Evolutionary conservation across 92 coral and sea anemone species (phyloP), one percentile per base, ranked within the genome.

Genomic region (Parazoanthus atlanticus): DNA sequence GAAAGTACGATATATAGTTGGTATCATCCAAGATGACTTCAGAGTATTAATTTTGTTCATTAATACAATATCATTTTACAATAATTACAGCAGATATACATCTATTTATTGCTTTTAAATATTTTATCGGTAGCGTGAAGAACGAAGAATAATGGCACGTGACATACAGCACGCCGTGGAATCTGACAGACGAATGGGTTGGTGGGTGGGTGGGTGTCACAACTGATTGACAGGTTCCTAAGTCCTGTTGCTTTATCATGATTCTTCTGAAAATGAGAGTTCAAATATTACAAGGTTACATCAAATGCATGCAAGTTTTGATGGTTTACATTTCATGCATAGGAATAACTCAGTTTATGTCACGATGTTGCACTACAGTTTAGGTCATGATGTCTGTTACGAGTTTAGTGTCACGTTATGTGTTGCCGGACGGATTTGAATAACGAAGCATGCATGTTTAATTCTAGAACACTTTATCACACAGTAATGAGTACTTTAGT

Each of bases 211-310:
- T 70, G 87, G 65, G 78, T 84, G 87, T 69, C 87, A 84, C 46
- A 40, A 84, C 76, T 82, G 86, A 84, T 84, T 84, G 87, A 84
- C 76, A 69, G 87, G 87, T 69, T 70, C 78, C 76, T 29, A 41
- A 84, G 8, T 69, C 78, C 65, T 29, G 87, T 84, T 69, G 78
- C 87, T 69, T 84, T 84, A 84, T 84, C 87, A 70, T 25, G 87
- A 84, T 36, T 84, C 67, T 30, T 84, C 87, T 84, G 87, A 84
- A 80, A 84, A 84, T 70, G 66, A 84, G 76, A 84, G 75, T 84
- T 84, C 87, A 84, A 43, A 84, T 41, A 84, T 70, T 84, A 84
- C 79, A 84, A 46, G 77, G 87, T 84, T 84, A 84, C 74, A 69
- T 69, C 77, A 84, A 41, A 70, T 32, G 78, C 87, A 84, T 84